phyloP scores from a whole-genome alignment of 2,113 vertebrate species.

The Hydropotes inermis region DNA sequence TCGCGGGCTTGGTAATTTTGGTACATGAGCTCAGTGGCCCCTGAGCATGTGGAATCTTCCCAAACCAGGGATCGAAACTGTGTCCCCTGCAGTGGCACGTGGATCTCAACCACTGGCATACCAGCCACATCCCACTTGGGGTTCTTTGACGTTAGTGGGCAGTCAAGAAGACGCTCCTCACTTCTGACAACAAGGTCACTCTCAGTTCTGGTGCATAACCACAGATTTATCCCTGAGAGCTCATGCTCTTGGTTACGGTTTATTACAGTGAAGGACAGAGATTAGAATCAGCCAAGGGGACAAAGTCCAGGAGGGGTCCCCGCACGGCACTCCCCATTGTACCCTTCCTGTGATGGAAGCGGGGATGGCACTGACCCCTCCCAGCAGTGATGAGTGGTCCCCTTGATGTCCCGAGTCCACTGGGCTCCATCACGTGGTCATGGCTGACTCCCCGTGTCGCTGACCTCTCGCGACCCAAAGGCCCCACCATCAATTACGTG shows the following conservation, averaged over 20 bases:
- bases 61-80: background rate
- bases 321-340: rapidly evolving
- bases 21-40: background rate
- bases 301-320: background rate
- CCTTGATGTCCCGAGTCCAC: background rate
- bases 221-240: background rate
- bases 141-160: background rate
- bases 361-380: background rate
- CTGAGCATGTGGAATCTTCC: background rate
- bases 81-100: background rate
- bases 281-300: background rate
- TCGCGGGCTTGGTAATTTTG: background rate
- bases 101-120: background rate
- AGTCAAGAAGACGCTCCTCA: background rate
- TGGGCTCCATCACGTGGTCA: rapidly evolving
- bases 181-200: background rate
- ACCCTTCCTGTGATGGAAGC: background rate
- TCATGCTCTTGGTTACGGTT: rapidly evolving
- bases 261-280: background rate
- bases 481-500: rapidly evolving
- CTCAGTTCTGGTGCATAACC: background rate
- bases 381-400: background rate
- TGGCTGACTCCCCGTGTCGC: background rate
- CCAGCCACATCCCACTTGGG: background rate
- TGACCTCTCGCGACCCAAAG: background rate